phyloP scores from a whole-genome alignment of 2,888 invertebrate species.

The Nomada lathburiana region DNA sequence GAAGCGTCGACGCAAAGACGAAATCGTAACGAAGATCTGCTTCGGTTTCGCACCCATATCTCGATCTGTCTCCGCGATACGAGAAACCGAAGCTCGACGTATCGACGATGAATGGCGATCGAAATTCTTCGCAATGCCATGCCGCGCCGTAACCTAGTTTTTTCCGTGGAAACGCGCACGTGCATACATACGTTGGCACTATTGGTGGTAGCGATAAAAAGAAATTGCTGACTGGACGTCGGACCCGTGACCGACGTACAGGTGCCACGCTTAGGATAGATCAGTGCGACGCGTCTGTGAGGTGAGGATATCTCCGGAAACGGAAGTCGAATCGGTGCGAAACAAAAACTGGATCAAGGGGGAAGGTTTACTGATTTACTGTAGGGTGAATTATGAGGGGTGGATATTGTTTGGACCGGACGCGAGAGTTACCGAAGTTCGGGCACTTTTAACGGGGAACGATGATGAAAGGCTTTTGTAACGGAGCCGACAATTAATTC shows the following conservation, averaged over 20 bases:
- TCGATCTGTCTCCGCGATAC: not conserved
- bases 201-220: not conserved
- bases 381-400: no score
- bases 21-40: no score
- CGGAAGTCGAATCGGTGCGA: not conserved
- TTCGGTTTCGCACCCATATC: not conserved
- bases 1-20: not conserved
- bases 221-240: slow-evolving; percentile 7
- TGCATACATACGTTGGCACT: no score
- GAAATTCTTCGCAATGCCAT: not conserved
- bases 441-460: not conserved
- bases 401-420: not conserved
- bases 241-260: slow-evolving; percentile 5
- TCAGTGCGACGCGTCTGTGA: not conserved
- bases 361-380: not conserved
- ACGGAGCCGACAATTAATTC: no score
- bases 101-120: slow-evolving; percentile 8
- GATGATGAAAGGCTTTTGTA: no score
- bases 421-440: not conserved
- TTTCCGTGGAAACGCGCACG: not conserved
- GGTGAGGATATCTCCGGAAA: not conserved
- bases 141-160: slow-evolving; percentile 1
- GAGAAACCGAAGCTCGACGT: not conserved
- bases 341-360: not conserved
- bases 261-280: not conserved